These are phyloP conservation scores for Pipistrellus nathusii DNA, from an alignment of 2,797 vertebrate genomes.

Conservation along the genomic window DNA sequence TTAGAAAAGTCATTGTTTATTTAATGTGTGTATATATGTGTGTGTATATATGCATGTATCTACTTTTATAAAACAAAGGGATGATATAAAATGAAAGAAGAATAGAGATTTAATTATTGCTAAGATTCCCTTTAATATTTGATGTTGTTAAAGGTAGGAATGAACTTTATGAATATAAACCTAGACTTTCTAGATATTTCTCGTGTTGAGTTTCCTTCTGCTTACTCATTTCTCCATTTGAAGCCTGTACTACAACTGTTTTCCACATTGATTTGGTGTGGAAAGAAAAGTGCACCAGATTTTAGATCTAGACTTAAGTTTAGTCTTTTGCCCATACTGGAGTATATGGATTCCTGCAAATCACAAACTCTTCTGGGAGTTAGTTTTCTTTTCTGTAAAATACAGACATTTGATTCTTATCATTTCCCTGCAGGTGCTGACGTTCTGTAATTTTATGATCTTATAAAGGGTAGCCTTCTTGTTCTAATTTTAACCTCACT, in stretches of 20 bases:
- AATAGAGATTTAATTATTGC: background rate
- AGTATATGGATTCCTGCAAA: background rate
- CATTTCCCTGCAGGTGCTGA: background rate
- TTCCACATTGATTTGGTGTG: too few species aligned
- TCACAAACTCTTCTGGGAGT: background rate
- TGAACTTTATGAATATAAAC: too few species aligned
- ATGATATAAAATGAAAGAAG: background rate
- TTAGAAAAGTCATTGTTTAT: constrained; percentile 24
- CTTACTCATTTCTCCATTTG: too few species aligned
- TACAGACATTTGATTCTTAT: constrained; percentile 53
- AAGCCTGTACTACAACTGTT: too few species aligned
- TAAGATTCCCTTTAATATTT: constrained; percentile 31
- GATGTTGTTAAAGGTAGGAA: background rate
- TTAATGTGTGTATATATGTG: background rate
- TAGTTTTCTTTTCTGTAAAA: constrained; percentile 63
- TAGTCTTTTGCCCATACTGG: background rate
- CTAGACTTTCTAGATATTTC: too few species aligned
- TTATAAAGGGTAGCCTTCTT: constrained; percentile 42
- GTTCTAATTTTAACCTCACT: background rate
- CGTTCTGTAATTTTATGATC: constrained; percentile 43
- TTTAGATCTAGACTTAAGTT: too few species aligned
- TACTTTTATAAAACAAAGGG: constrained; percentile 18
- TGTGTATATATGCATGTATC: background rate
- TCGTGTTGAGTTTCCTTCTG: too few species aligned
- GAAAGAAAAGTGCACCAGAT: too few species aligned